Evolutionary conservation across 2,797 vertebrate species (phyloP).

Genomic region (Pipistrellus pygmaeus): DNA sequence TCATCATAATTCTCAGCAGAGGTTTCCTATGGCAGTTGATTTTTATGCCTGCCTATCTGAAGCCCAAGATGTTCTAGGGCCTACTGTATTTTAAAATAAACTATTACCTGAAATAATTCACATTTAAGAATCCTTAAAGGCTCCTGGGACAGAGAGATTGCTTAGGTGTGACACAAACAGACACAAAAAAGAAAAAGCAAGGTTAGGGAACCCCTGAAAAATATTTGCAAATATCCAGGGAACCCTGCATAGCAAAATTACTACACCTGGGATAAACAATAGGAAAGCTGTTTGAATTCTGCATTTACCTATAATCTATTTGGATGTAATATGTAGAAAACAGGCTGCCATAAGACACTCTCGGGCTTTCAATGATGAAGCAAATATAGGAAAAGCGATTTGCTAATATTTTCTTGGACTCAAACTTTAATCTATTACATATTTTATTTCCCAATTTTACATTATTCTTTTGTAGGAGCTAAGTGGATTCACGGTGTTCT

Average conservation of each 20-base stretch:
- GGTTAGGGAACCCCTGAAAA: neutral
- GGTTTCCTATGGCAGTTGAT: neutral
- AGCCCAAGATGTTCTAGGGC: neutral
- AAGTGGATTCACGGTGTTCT: neutral
- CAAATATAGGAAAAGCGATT: slow-evolving; percentile 4
- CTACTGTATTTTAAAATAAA: slow-evolving; percentile 34
- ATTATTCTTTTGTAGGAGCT: neutral
- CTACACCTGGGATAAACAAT: neutral
- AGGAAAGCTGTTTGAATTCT: slow-evolving; percentile 20
- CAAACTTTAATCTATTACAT: slow-evolving; percentile 22
- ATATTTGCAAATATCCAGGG: neutral
- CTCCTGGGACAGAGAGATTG: neutral
- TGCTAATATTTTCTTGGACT: slow-evolving; percentile 38
- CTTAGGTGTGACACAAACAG: neutral
- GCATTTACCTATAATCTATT: neutral
- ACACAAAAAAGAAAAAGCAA: neutral
- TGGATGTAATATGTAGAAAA: neutral
- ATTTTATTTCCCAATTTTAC: neutral
- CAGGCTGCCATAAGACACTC: neutral
- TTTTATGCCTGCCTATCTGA: neutral
- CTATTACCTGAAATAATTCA: slow-evolving; percentile 42
- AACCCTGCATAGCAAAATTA: neutral
- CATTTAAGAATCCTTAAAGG: neutral
- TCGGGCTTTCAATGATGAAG: neutral
- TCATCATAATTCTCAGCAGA: neutral